phyloP scores from a whole-genome alignment of 2,888 invertebrate species.

The Chaetogeoica ovagalla region DNA sequence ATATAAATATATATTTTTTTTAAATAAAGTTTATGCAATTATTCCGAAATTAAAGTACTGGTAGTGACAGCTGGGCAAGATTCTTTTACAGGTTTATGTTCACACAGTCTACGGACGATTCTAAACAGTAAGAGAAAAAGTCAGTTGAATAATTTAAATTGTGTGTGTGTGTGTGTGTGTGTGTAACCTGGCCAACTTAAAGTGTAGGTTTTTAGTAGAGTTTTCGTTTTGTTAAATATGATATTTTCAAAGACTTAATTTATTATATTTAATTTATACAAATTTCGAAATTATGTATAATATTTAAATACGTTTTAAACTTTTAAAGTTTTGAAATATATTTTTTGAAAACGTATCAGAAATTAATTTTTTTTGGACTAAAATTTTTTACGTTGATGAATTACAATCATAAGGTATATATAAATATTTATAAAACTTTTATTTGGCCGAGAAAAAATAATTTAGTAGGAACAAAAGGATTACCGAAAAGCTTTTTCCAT shows the following conservation, averaged over 20 bases:
- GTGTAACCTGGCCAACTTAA: background rate
- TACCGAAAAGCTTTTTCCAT: too few species aligned
- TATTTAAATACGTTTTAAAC: constrained; percentile 33
- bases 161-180: too few species aligned
- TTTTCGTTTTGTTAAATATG: background rate
- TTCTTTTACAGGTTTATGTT: background rate
- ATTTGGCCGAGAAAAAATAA: background rate
- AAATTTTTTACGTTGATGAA: background rate
- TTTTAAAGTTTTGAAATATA: constrained; percentile 6
- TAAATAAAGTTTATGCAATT: too few species aligned
- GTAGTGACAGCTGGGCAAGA: background rate
- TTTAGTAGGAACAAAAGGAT: background rate
- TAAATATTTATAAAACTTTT: background rate
- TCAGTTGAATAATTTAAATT: background rate
- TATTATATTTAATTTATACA: background rate
- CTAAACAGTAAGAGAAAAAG: background rate
- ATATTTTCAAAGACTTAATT: constrained; percentile 2
- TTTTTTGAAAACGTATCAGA: background rate
- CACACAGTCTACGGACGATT: constrained; percentile 20
- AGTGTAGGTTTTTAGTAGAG: background rate
- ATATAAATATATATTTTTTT: too few species aligned
- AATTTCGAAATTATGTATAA: background rate
- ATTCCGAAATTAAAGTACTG: too few species aligned
- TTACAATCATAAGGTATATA: background rate
- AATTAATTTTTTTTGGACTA: background rate